Evolutionary conservation across 2,888 invertebrate species (phyloP).

Genomic region (Ectropis crepuscularia): DNA sequence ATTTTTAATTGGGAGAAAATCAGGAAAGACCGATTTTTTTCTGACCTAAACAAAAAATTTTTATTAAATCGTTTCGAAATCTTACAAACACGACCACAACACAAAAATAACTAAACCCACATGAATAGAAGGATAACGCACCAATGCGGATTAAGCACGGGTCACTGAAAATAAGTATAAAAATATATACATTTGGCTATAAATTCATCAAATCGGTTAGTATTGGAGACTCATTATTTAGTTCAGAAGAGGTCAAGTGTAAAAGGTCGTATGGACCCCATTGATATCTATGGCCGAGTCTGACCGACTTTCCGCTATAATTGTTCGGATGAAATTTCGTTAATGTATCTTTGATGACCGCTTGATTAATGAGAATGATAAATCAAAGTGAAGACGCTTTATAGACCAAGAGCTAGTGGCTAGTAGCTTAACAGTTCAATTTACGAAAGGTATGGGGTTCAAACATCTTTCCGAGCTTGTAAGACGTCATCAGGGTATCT

Average conservation of each 20-base stretch:
- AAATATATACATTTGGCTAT: no score
- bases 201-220: conserved; percentile 37
- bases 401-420: conserved; percentile 11
- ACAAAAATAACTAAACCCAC: no score
- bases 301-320: conserved; percentile 56
- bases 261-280: conserved; percentile 22
- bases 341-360: conserved; percentile 70
- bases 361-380: conserved; percentile 70
- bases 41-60: no score
- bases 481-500: no score
- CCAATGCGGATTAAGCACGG: no score
- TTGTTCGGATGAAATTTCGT: conserved; percentile 62
- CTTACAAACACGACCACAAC: no score
- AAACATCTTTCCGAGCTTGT: background rate
- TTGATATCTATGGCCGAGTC: conserved; percentile 9
- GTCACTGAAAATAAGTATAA: no score
- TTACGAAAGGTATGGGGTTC: background rate
- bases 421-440: background rate
- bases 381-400: conserved; percentile 50
- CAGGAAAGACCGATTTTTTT: no score
- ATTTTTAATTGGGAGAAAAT: no score
- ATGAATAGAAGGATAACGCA: no score
- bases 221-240: conserved; percentile 39
- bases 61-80: no score
- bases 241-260: conserved; percentile 24